Base-by-base conservation (phyloP, 2,113 vertebrate genomes). In the Engraulis encrasicolus region DNA sequence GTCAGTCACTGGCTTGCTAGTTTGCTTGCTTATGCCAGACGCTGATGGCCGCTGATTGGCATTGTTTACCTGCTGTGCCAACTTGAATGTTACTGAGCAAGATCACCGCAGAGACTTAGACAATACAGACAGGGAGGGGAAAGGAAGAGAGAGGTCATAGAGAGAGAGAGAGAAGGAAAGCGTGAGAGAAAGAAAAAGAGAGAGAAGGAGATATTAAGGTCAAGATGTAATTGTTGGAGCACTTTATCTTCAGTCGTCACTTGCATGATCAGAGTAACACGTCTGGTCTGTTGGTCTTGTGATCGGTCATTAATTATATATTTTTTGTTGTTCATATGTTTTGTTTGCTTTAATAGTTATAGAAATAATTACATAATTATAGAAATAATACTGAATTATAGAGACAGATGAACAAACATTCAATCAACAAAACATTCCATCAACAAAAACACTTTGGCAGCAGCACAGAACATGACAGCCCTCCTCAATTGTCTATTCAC, bases 61-160 rank as follows among this genome's bases (percentile, higher is more conserved):
- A 74, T 27, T 74, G 66, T 74, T 74, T 74, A 74, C 66, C 23
- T 14, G 14, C 66, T 31, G 66, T 34, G 66, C 66, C 66, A 74
- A 74, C 1, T 14, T 17, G 66, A 74, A 36, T 74, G 66, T 34
- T 31, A 74, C 27, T 14, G 11, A 74, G 23, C 66, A 74, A 74
- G 3, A 34, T 74, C 66, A 14, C 66, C 66, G 17, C 20, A 58
- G 11, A 34, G 23, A 74, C 66, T 34, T 34, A 9, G 66, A 31
- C 23, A 66, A n/a, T n/a, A 45, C 9, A 45, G 40, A 45, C 4
- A 45, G 40, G 9, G 40, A 9, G 3, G 40, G 9, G 9, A 9
- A 45, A 3, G 9, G 9, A 5, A 45, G n/a, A 45, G 40, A 45
- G 40, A 3, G 40, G 9, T 45, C n/a, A 45, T 45, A 45, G 40